phyloP scores from a whole-genome alignment of 2,113 vertebrate species.

The Poicephalus meyeri region DNA sequence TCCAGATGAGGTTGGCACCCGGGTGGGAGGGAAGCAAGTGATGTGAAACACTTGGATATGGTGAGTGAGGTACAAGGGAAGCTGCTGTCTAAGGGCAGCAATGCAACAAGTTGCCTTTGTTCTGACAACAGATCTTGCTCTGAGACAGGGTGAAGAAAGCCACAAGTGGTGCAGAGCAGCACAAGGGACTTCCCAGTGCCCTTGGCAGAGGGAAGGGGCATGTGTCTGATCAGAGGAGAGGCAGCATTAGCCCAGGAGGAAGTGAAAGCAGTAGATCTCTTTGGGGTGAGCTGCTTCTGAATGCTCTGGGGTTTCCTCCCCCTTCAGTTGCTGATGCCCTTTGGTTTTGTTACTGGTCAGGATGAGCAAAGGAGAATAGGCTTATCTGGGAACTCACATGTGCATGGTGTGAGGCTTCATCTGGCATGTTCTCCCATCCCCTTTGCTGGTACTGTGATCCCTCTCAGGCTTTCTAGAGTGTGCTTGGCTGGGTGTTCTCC shows the following conservation, averaged over 20 bases:
- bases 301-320: not conserved
- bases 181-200: not conserved
- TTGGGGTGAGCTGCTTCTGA: not conserved
- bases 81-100: not conserved
- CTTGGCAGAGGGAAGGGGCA: not conserved
- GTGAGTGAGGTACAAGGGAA: not conserved
- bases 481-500: not conserved
- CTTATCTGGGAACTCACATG: not conserved
- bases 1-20: not conserved
- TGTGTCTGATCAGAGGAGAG: accelerated
- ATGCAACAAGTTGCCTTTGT: not conserved
- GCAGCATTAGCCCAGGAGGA: not conserved
- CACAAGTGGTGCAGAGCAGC: not conserved
- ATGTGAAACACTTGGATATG: accelerated
- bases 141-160: not conserved
- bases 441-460: not conserved
- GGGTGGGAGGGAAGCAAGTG: not conserved
- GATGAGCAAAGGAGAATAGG: not conserved
- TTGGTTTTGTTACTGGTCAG: not conserved
- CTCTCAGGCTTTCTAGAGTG: not conserved
- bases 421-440: not conserved
- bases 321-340: not conserved
- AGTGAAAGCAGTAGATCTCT: not conserved
- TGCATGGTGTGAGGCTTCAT: not conserved
- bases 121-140: not conserved